Conservation (phyloP, 2,797 vertebrate genomes). For the Megaceryle alcyon region DNA sequence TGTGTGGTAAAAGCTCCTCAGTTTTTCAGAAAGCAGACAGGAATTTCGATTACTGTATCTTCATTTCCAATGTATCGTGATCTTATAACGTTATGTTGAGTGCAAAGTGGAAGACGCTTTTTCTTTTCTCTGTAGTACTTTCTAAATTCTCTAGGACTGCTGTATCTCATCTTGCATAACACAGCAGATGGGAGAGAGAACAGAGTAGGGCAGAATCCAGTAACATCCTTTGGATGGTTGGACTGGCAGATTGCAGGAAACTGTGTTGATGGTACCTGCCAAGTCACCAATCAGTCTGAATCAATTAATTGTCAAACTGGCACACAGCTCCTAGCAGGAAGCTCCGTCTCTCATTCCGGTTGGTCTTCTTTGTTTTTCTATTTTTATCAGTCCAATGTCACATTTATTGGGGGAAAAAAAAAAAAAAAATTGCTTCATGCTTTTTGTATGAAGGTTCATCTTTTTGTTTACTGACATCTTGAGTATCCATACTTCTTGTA, state of each 20-base stretch:
- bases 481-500: background rate
- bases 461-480: constrained; percentile 26
- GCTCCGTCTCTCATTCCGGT: background rate
- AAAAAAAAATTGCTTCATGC: background rate
- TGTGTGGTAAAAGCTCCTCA: background rate
- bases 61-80: background rate
- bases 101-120: background rate
- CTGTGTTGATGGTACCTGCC: constrained; percentile 69
- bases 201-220: constrained; percentile 57
- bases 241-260: constrained; percentile 73
- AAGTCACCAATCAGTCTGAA: constrained; percentile 73
- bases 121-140: constrained; percentile 8
- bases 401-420: background rate
- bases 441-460: background rate
- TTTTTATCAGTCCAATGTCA: constrained; percentile 43
- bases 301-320: constrained; percentile 73
- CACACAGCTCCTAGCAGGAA: constrained; percentile 48
- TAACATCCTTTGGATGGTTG: constrained; percentile 70
- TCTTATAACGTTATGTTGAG: background rate
- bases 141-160: constrained; percentile 48
- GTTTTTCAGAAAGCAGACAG: background rate
- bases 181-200: constrained; percentile 75
- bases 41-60: background rate
- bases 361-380: constrained; percentile 33
- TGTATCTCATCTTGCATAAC: constrained; percentile 67